Evolutionary conservation across 2,888 invertebrate species (phyloP).

Genomic region (Amblyjoppa proteus): DNA sequence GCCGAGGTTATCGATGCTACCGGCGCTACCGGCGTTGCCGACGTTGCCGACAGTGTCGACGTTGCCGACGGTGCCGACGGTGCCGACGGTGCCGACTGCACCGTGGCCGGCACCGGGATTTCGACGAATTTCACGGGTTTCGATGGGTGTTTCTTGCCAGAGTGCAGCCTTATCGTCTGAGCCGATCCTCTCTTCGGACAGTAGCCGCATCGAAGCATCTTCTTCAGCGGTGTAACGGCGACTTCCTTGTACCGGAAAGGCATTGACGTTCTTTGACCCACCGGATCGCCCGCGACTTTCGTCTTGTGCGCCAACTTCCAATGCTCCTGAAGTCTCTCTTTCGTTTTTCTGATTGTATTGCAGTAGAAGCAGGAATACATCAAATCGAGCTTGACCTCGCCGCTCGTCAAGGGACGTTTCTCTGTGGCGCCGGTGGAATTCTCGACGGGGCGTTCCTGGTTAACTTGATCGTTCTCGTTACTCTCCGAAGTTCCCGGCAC

Average conservation of each 20-base stretch:
- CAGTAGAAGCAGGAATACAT: constrained; percentile 80
- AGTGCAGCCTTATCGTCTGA: constrained; percentile 73
- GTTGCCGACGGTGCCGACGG: not conserved
- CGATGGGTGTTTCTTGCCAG: constrained; percentile 73
- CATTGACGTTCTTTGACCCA: constrained; percentile 50
- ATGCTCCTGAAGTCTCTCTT: constrained; percentile 76
- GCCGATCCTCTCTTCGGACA: constrained; percentile 75
- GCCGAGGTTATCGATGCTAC: not conserved
- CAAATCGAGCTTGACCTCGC: constrained; percentile 50
- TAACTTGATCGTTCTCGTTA: not conserved
- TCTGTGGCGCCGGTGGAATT: constrained; percentile 76
- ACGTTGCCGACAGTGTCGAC: not conserved
- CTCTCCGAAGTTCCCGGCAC: constrained; percentile 29
- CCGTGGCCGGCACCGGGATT: constrained; percentile 50
- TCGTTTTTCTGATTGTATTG: constrained; percentile 73
- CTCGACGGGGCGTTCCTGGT: constrained; percentile 60
- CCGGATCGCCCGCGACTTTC: constrained; percentile 35
- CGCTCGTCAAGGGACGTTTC: constrained; percentile 59
- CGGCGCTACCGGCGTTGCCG: not conserved
- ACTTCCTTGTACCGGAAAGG: constrained; percentile 76
- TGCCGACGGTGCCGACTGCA: not conserved
- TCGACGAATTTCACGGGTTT: constrained; percentile 73
- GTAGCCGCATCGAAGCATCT: constrained; percentile 75
- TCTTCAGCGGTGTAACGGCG: constrained; percentile 42
- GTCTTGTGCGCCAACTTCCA: constrained; percentile 77